phyloP scores from a whole-genome alignment of 2,113 vertebrate genomes.

The Polypterus senegalus region DNA sequence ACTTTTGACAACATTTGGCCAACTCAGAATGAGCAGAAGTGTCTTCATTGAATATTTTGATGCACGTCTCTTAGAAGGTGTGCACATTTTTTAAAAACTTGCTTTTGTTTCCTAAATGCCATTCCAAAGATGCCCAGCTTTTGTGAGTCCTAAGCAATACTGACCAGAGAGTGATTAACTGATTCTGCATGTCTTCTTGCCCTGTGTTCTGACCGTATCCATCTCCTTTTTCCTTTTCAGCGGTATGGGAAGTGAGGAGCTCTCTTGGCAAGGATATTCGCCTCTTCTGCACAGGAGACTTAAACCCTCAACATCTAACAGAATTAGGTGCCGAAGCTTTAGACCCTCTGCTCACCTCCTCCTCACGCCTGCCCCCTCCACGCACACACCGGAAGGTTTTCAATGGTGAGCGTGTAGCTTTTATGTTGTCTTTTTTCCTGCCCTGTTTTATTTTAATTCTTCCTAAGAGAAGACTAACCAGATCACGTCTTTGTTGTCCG shows the following conservation, averaged over 20 bases:
- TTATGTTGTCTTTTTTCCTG: not conserved
- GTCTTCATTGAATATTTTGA: no score
- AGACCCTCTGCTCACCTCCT: constrained; percentile 50
- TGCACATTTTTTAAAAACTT: no score
- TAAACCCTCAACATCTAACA: constrained; percentile 34
- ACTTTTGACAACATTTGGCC: no score
- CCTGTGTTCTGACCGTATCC: not conserved
- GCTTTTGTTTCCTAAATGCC: no score
- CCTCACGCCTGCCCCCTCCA: constrained; percentile 29
- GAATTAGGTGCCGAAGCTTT: constrained; percentile 45
- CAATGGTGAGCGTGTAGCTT: constrained; percentile 50
- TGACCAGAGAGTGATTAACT: not conserved
- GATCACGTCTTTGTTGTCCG: no score
- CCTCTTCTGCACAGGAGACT: constrained; percentile 60
- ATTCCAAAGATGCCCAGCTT: no score
- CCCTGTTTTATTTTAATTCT: constrained; percentile 55
- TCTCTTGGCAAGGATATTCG: constrained; percentile 56
- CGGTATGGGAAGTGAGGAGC: constrained; percentile 55
- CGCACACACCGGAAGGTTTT: constrained; percentile 48
- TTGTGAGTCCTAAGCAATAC: no score
- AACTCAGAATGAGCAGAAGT: no score
- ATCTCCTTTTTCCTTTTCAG: constrained; percentile 32
- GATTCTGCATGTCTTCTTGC: not conserved
- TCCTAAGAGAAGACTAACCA: constrained; percentile 16
- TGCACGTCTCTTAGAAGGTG: no score